A percentile compares a stretch with the other conserved stretches of the same genome.
Conservation (phyloP, 2,113 vertebrate genomes). For the Macrotus californicus region DNA sequence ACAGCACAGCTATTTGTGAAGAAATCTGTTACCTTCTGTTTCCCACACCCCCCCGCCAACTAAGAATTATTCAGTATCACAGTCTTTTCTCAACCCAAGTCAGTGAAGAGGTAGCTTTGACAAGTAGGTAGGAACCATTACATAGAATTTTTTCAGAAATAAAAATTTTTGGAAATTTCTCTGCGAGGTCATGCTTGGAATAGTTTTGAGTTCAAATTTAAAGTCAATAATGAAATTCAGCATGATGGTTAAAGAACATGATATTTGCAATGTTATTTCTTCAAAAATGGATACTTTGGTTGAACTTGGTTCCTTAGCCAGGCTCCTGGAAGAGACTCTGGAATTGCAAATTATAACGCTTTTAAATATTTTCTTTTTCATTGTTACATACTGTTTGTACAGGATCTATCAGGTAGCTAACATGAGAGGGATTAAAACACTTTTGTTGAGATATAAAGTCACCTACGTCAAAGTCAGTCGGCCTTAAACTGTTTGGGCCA, state of each 20-base stretch:
- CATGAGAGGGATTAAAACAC: not conserved
- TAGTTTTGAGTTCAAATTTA: constrained; percentile 38
- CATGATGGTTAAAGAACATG: not conserved
- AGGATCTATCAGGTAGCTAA: not conserved
- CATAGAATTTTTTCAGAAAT: not conserved
- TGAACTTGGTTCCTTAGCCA: not conserved
- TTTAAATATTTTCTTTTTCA: constrained; percentile 8
- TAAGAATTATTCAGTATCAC: not conserved
- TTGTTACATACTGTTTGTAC: not conserved
- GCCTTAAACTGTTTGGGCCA: not conserved
- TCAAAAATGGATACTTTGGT: not conserved
- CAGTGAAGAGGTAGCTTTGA: not conserved
- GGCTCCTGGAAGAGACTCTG: not conserved
- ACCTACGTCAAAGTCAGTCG: not conserved
- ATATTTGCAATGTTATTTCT: not conserved
- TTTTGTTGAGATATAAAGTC: not conserved
- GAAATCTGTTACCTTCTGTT: not conserved
- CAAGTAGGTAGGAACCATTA: not conserved
- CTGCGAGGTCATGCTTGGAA: not conserved
- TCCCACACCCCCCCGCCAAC: not conserved
- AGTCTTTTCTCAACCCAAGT: not conserved
- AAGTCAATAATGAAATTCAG: not conserved
- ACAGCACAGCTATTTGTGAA: not conserved
- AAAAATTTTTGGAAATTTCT: not conserved
- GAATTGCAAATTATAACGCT: not conserved